These are phyloP conservation scores for Ianthella basta DNA, from an alignment of 37 sponge, comb jelly and placozoan species.

Conservation along the genomic window DNA sequence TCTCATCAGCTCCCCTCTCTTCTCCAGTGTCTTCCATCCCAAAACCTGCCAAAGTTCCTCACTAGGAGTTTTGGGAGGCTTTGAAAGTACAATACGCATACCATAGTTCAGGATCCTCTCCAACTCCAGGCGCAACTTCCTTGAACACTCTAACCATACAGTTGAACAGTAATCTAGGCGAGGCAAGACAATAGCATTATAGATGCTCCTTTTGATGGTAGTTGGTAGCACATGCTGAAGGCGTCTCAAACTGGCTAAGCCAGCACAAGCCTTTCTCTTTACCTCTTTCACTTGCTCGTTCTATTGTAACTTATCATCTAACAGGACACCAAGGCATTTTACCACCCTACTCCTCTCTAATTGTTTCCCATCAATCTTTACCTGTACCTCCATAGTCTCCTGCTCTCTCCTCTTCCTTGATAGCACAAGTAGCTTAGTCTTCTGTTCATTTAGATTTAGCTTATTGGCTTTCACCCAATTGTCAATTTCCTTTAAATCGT, in stretches of 20 bases:
- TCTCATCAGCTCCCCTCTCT: not conserved
- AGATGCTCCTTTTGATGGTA: not conserved
- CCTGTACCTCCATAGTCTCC: not conserved
- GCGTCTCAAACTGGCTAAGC: not conserved
- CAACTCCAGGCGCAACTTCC: not conserved
- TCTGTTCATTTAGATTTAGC: not conserved
- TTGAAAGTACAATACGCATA: not conserved
- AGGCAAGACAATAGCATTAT: not conserved
- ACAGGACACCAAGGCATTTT: not conserved
- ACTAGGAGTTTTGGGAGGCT: not conserved
- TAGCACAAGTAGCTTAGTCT: not conserved
- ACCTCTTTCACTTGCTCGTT: not conserved
- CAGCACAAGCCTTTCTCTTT: not conserved
- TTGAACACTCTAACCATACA: not conserved
- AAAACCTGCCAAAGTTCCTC: not conserved
- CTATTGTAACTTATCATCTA: not conserved
- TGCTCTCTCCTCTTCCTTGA: not conserved
- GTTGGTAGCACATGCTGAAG: not conserved
- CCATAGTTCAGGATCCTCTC: not conserved
- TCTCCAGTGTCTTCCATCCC: not conserved
- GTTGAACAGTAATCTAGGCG: not conserved
- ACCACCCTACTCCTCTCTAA: not conserved
- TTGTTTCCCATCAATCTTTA: not conserved
- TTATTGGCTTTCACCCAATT: not conserved
- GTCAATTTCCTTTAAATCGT: not conserved